These are phyloP conservation scores for Heliconius erato DNA, from an alignment of 2,888 invertebrate species.

Conservation along the genomic window DNA sequence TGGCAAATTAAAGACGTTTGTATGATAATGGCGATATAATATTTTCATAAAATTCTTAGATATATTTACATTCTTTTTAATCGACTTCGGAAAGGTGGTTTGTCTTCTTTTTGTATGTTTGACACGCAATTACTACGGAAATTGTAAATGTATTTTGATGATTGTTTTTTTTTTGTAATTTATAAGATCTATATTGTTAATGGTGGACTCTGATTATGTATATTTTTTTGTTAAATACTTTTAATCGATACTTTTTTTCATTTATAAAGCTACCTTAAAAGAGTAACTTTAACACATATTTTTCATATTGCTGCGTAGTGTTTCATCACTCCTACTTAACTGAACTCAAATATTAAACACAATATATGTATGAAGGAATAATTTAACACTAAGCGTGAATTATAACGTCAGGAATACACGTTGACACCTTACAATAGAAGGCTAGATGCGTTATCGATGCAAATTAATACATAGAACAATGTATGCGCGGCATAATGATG, in stretches of 20 bases:
- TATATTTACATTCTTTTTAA: not conserved
- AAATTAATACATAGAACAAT: constrained; percentile 48
- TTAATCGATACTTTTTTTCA: too few relatives aligned
- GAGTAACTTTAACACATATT: too few relatives aligned
- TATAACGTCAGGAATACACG: constrained; percentile 37
- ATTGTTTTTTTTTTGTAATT: too few relatives aligned
- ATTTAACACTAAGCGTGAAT: constrained; percentile 37
- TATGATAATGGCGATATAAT: not conserved
- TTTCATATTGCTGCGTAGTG: too few relatives aligned
- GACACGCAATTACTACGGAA: too few relatives aligned
- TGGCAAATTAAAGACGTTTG: not conserved
- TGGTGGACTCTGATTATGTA: too few relatives aligned
- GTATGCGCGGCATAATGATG: constrained; percentile 50
- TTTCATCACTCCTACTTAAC: too few relatives aligned
- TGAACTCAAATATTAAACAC: not conserved
- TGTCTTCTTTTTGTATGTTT: too few relatives aligned
- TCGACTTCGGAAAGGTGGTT: not conserved
- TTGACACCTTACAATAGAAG: constrained; percentile 53
- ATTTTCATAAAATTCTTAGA: not conserved
- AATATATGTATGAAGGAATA: not conserved
- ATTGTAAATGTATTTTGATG: too few relatives aligned
- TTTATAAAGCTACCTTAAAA: too few relatives aligned
- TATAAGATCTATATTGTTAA: too few relatives aligned
- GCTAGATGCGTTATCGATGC: constrained; percentile 54
- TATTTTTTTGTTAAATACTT: too few relatives aligned